Evolutionary conservation across 2,888 invertebrate species (phyloP), one percentile per base, ranked within the genome.

Genomic region (Chaetogeoica ovagalla): DNA sequence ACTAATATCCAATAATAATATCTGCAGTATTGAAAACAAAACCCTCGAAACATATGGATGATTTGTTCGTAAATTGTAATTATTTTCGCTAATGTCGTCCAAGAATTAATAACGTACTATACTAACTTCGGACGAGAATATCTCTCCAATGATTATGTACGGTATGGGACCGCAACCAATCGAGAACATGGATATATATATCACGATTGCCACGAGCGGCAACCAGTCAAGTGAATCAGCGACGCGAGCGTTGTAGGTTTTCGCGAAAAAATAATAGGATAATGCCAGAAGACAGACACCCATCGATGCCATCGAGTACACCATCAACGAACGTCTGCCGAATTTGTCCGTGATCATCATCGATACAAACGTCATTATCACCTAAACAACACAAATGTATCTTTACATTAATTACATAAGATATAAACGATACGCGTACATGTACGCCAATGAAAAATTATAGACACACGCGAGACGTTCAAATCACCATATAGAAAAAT

Each of bases 161-260:
- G 94, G 94, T 70, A 94, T 91, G 0, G 94, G 94, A 0, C 94
- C 94, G 85, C 92, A 91, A 17, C 94, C 94, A 83, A 92, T 86
- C 1, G 90, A 90, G 85, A 91, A 92, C 2, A 90, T 89, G 30
- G 91, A 86, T 82, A 92, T 91, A 85, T 91, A 93, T 0, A 91
- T 83, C 0, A 91, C 89, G 75, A 93, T 87, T 82, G 90, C 90
- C 0, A 89, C 85, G 1, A 91, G 85, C 0, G 94, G 94, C 59
- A 94, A 83, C 92, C 92, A 92, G 0, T 91, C 90, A 2, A 93
- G 86, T 0, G 87, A 84, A 8, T 71, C 63, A 0, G 88, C 85
- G 0, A 92, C 89, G 82, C 91, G 87, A 43, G 86, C 86, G 0
- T 86, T 86, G 37, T 85, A 85, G 0, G 86, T 86, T 60, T 83